phyloP scores from a whole-genome alignment of 2,113 vertebrate species.

The Xenus cinereus region DNA sequence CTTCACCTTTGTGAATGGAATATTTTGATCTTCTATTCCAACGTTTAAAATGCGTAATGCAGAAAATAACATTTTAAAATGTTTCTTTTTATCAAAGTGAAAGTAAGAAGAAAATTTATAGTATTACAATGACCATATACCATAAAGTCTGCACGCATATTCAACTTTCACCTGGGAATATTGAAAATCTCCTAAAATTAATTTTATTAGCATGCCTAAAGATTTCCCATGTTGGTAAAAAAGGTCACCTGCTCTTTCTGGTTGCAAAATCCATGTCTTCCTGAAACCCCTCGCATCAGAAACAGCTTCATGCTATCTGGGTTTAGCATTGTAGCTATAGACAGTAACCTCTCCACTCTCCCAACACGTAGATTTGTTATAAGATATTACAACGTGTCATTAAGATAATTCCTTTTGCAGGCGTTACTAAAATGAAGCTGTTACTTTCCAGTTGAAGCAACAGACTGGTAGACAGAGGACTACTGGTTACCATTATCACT shows the following conservation, averaged over 20 bases:
- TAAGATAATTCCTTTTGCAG: neutral
- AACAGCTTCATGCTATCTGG: neutral
- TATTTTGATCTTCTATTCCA: neutral
- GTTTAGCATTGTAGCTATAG: neutral
- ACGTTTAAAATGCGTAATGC: neutral
- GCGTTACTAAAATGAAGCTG: neutral
- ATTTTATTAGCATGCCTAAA: conserved; percentile 8
- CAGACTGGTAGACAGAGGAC: neutral
- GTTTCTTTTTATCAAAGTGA: neutral
- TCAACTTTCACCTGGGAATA: conserved; percentile 35
- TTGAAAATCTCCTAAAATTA: conserved; percentile 44
- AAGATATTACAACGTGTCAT: neutral
- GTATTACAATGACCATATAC: conserved; percentile 1
- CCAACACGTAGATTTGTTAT: neutral
- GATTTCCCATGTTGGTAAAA: neutral
- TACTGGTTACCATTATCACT: neutral
- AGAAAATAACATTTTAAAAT: neutral
- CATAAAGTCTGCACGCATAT: neutral
- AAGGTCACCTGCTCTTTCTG: neutral
- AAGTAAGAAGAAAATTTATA: conserved; percentile 5
- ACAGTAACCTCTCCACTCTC: neutral
- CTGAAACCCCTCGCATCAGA: neutral
- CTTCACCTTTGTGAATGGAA: neutral
- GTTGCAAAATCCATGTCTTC: neutral
- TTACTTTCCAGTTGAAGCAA: neutral